Evolutionary conservation across 53 echinoderm and acorn worm species (phyloP), one percentile per base, ranked within the genome.

Genomic region (Hippasteria phrygiana): DNA sequence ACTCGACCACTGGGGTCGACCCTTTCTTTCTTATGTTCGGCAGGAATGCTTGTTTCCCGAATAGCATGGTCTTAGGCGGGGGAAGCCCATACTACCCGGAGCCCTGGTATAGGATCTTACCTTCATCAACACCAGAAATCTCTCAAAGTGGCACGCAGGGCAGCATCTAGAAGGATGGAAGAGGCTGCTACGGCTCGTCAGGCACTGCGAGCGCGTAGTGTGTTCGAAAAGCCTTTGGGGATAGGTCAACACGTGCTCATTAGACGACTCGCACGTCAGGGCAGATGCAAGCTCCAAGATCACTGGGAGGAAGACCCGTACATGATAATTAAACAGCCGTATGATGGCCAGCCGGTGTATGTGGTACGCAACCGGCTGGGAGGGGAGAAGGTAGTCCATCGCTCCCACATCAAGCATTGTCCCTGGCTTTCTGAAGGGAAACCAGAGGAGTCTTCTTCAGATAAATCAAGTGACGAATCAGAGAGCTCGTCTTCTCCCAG

Each of bases 221-320:
- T 87, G 1, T 73, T 73, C 28, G 87, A 87, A 51, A 74, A 48
- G 35, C 87, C 87, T 1, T 73, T 87, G 17, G 74, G 87, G 1
- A 17, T 87, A 6, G 89, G 89, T 35, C 89, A 89, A 66, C 66
- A 89, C n/a, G 66, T 66, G 12, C 34, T 66, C 34, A 66, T 66
- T 6, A 4, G 66, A 29, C 31, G 33, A 27, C 29, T 5, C 5
- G 33, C 29, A 32, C 66, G 41, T 1, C 72, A 40, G 28, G 72
- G 72, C 39, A 6, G 39, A 71, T 37, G 39, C 18, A 71, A 71
- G 37, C 39, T 71, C 1, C 66, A 66, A 32, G 66, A 66, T 32
- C 66, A 28, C 29, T 66, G 66, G 66, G 66, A 66, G 66, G 66
- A 38, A 71, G 20, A 40, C 27, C 72, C 72, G 3, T 71, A 31